Evolutionary conservation across 2,113 vertebrate species (phyloP).

Genomic region (Acanthisitta chloris): DNA sequence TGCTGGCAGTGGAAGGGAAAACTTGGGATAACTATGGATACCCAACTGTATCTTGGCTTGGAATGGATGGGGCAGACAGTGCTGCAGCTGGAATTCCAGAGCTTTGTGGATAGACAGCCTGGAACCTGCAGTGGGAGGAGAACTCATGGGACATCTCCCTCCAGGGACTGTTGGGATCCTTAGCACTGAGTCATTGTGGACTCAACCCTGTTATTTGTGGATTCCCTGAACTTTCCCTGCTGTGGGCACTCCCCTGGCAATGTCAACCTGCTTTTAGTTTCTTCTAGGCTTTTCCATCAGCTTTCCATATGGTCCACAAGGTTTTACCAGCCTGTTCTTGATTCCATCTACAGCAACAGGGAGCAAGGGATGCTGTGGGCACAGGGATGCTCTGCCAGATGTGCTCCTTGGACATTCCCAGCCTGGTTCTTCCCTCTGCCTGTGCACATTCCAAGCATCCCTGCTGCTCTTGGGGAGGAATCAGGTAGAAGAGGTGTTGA

Average conservation of each 20-base stretch:
- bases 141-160: background rate
- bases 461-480: background rate
- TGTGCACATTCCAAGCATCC: background rate
- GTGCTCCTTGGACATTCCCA: background rate
- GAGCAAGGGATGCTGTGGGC: background rate
- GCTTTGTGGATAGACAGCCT: background rate
- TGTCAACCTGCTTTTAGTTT: fast-evolving
- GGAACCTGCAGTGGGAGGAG: background rate
- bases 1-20: background rate
- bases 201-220: background rate
- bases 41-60: background rate
- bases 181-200: too few species aligned
- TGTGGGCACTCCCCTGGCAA: background rate
- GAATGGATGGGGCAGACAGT: fast-evolving
- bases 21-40: background rate
- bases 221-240: background rate
- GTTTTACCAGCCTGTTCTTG: background rate
- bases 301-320: background rate
- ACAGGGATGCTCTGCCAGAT: too few species aligned
- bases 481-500: background rate
- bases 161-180: background rate
- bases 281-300: background rate
- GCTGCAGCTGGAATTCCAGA: background rate
- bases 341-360: background rate
- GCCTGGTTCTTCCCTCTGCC: background rate